Evolutionary conservation across 2,888 invertebrate genomes (phyloP).

Genomic region (Alitta virens): DNA sequence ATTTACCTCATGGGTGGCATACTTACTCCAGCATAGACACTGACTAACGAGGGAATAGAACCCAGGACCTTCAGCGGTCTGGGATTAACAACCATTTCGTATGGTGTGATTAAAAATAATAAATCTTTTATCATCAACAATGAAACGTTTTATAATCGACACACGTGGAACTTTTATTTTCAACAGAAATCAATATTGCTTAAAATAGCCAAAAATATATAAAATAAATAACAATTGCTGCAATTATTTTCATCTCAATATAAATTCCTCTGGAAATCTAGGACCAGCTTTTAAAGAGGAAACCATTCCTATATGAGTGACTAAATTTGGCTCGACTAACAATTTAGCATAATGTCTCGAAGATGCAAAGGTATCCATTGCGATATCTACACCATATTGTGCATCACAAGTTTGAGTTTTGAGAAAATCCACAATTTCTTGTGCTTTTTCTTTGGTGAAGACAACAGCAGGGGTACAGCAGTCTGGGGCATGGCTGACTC

Average conservation of each 20-base stretch:
- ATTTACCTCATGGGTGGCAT: too few species aligned
- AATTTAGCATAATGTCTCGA: slow-evolving; percentile 1
- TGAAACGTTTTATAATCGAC: too few species aligned
- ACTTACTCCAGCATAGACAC: too few species aligned
- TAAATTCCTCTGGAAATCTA: slow-evolving; percentile 6
- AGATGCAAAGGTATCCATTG: slow-evolving; percentile 9
- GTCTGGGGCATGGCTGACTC: slow-evolving; percentile 10
- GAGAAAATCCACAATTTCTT: not conserved
- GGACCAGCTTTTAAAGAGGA: slow-evolving; percentile 3
- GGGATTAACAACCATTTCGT: too few species aligned
- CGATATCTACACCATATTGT: slow-evolving; percentile 7
- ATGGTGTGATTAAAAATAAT: too few species aligned
- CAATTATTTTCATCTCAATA: not conserved
- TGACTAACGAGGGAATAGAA: too few species aligned
- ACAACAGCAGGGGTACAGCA: slow-evolving; percentile 15
- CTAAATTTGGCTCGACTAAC: slow-evolving; percentile 11
- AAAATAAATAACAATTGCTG: too few species aligned
- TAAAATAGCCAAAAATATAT: too few species aligned
- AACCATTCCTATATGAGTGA: slow-evolving; percentile 9
- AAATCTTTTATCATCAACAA: too few species aligned
- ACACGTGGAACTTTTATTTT: too few species aligned
- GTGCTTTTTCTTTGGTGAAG: slow-evolving; percentile 3
- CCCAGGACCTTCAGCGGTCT: too few species aligned
- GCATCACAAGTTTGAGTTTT: not conserved
- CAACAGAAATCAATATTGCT: too few species aligned